Percentiles rank a stretch among this genome's conserved stretches.
Conservation (phyloP, 2,113 vertebrate species). For the Sylvietta virens region DNA sequence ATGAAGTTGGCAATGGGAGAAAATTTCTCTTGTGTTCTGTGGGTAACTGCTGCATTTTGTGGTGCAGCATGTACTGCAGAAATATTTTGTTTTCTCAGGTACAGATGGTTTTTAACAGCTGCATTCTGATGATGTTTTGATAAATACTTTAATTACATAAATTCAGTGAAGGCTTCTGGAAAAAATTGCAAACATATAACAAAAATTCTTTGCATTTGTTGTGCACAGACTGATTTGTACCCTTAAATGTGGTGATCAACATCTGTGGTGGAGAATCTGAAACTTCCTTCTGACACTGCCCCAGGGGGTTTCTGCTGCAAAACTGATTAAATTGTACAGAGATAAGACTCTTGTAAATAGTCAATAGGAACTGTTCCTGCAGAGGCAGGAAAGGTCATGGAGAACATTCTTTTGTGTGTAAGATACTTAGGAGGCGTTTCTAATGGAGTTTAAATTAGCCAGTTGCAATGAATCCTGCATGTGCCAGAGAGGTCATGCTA, state of each 20-base stretch:
- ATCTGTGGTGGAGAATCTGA: not conserved
- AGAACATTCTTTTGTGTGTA: not conserved
- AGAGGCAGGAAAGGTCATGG: not conserved
- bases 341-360: not conserved
- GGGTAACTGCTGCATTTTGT: not conserved
- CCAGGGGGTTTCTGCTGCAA: not conserved
- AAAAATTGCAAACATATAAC: not conserved
- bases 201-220: not conserved
- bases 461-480: not conserved
- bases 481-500: not conserved
- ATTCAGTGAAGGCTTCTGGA: not conserved
- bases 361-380: not conserved
- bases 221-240: not conserved
- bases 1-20: not conserved
- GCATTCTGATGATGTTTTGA: not conserved
- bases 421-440: not conserved
- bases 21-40: not conserved
- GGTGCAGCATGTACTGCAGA: rapidly evolving
- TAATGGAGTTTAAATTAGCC: not conserved
- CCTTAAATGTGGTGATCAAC: not conserved
- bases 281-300: not conserved
- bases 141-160: not conserved
- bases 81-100: not conserved
- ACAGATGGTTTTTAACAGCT: not conserved
- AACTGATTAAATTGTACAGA: not conserved